These are phyloP conservation scores for Andrena marginata DNA, from an alignment of 2,888 invertebrate species.

Conservation along the genomic window DNA sequence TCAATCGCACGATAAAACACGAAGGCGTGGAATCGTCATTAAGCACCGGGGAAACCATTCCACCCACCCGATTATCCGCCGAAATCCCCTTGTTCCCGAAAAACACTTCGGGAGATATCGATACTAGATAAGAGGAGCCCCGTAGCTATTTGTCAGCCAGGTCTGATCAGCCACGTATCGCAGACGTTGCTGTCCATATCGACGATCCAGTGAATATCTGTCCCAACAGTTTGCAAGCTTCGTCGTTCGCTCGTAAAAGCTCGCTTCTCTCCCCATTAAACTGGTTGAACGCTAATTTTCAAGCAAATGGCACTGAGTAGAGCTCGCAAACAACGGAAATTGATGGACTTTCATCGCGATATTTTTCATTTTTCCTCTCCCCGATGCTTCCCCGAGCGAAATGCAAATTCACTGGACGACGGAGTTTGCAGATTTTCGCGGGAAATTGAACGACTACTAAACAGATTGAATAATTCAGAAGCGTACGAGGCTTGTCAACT, in stretches of 20 bases:
- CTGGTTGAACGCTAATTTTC: conserved; percentile 12
- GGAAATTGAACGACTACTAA: not conserved
- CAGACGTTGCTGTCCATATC: conserved; percentile 10
- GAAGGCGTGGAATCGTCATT: too few species aligned
- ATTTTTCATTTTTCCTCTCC: not conserved
- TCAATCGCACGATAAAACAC: too few species aligned
- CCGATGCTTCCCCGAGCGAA: not conserved
- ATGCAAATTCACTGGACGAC: conserved; percentile 22
- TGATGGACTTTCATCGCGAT: not conserved
- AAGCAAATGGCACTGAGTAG: conserved; percentile 7
- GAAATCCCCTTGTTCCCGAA: not conserved
- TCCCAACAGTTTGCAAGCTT: not conserved
- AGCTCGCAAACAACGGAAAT: conserved; percentile 8
- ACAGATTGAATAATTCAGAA: conserved; percentile 33
- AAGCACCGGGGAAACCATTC: too few species aligned
- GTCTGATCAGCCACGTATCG: not conserved
- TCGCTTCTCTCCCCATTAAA: conserved; percentile 7
- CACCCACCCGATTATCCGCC: too few species aligned
- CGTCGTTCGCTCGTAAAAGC: not conserved
- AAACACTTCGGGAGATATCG: not conserved
- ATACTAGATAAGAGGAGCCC: not conserved
- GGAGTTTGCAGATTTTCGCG: conserved; percentile 10
- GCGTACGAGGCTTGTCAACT: not conserved
- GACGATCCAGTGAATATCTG: not conserved
- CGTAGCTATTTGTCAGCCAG: conserved; percentile 3